A percentile compares a stretch with the other conserved stretches of the same genome.
phyloP scores from a whole-genome alignment of 1,140 invertebrate species.

The Tenebrio molitor region DNA sequence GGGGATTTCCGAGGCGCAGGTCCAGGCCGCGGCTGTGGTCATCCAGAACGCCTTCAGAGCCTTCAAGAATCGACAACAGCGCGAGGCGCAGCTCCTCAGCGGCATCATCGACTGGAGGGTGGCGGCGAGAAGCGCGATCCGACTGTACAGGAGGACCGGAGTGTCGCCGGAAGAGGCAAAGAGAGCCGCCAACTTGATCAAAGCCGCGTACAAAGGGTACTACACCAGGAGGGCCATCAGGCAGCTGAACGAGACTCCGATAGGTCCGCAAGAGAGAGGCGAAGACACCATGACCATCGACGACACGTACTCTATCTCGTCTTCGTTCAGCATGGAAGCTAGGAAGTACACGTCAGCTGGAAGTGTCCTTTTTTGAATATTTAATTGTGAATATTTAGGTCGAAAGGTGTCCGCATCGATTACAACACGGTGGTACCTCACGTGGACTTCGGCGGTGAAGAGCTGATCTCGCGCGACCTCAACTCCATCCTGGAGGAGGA shows the following conservation, averaged over 20 bases:
- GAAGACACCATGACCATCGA: neutral
- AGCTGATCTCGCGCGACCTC: neutral
- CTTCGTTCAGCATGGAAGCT: neutral
- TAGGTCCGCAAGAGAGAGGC: neutral
- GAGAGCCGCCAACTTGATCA: constrained; percentile 66
- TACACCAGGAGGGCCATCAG: constrained; percentile 15
- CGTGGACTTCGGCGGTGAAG: constrained; percentile 26
- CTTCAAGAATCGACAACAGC: constrained; percentile 58
- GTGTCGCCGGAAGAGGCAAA: constrained; percentile 66
- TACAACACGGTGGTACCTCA: constrained; percentile 14
- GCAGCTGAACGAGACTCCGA: neutral
- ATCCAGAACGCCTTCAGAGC: constrained; percentile 57
- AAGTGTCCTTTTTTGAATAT: neutral
- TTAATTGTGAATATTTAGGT: neutral
- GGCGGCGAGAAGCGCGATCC: constrained; percentile 66
- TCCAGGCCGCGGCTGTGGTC: constrained; percentile 63
- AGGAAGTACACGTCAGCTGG: neutral
- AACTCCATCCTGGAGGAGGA: neutral
- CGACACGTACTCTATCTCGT: neutral
- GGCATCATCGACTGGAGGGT: constrained; percentile 68
- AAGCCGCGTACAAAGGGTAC: constrained; percentile 56
- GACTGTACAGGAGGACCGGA: constrained; percentile 66
- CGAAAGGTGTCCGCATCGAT: constrained; percentile 26
- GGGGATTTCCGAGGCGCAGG: constrained; percentile 60
- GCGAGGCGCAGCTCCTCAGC: constrained; percentile 57